Evolutionary conservation across 1,140 invertebrate species (phyloP).

Genomic region (Zaprionus ghesquierei): DNA sequence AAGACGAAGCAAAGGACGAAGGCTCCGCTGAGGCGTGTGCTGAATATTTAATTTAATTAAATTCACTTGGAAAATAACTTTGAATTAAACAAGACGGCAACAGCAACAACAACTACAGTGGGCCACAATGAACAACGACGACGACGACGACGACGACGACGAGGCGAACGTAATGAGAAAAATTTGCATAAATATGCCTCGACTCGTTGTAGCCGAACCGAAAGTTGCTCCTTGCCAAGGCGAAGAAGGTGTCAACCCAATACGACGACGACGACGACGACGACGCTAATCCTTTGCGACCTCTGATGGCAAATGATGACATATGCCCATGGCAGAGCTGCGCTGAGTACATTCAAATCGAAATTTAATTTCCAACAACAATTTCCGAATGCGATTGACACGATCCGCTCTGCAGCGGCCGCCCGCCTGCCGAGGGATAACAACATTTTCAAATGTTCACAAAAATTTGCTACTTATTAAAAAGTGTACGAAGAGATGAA

Average conservation of each 20-base stretch:
- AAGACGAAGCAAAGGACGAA: not conserved
- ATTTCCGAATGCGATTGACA: slow-evolving; percentile 22
- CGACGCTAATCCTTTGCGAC: slow-evolving; percentile 60
- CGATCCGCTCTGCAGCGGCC: not conserved
- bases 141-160: slow-evolving; percentile 19
- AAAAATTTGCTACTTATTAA: slow-evolving; percentile 71
- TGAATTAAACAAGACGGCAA: slow-evolving; percentile 53
- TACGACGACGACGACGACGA: not conserved
- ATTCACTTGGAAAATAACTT: slow-evolving; percentile 79
- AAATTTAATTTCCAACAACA: slow-evolving; percentile 71
- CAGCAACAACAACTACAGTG: slow-evolving; percentile 31
- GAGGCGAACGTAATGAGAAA: slow-evolving; percentile 65
- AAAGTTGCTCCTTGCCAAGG: slow-evolving; percentile 41
- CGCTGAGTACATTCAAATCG: slow-evolving; percentile 33
- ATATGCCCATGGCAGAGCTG: slow-evolving; percentile 53
- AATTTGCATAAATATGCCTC: slow-evolving; percentile 77
- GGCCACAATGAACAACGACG: slow-evolving; percentile 34
- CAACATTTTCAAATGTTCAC: slow-evolving; percentile 74
- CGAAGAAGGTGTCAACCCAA: slow-evolving; percentile 42
- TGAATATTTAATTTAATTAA: slow-evolving; percentile 81
- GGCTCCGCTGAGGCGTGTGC: slow-evolving; percentile 54
- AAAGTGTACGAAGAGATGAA: slow-evolving; percentile 8
- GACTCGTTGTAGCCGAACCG: slow-evolving; percentile 58
- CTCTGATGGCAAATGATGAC: slow-evolving; percentile 56
- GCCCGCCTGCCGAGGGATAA: slow-evolving; percentile 43